Evolutionary conservation across 2,888 invertebrate genomes (phyloP), one percentile per base, ranked within the genome.

Genomic region (Branchellion lobata): DNA sequence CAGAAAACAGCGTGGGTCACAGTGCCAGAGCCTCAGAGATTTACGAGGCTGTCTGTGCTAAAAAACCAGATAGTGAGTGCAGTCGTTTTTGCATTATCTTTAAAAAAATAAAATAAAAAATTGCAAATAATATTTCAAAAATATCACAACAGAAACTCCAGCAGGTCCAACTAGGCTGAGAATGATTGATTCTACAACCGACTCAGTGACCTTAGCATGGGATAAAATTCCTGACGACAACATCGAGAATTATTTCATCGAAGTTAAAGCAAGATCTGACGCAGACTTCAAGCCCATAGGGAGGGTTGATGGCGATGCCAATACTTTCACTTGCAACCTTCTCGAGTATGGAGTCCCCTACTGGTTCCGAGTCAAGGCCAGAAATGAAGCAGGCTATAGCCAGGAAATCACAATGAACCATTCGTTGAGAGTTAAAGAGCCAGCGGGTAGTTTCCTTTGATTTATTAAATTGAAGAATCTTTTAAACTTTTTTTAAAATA

Each of bases 301-400:
- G 2, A 79, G 71, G 31, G 81, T 81, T 11, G 76, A 79, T 61
- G 81, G 79, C 34, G 31, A 57, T 18, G 24, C 24, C n/a, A 75
- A 24, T 47, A 57, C 40, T 27, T 79, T 75, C 53, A 68, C 71
- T 21, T 75, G 75, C n/a, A 75, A 79, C 27, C 74, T 65, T 65
- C 68, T 79, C 11, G 75, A 75, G 31, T 53, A 75, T 24, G 68
- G 40, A 24, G 75, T 65, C 11, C 68, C 79, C 11, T 95, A 94
- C 86, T 92, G 93, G 86, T 94, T 95, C 88, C 90, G 94, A 79
- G 91, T 95, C 11, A 93, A 93, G 0, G 93, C 95, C 0, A 90
- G 93, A 79, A 95, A 95, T 88, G 91, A 93, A 83, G 93, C 93
- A 86, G 95, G 95, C 5, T 34, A 77, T n/a, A 81, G 83, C 78